Evolutionary conservation across 2,113 vertebrate species (phyloP).

Genomic region (Hippocampus zosterae): DNA sequence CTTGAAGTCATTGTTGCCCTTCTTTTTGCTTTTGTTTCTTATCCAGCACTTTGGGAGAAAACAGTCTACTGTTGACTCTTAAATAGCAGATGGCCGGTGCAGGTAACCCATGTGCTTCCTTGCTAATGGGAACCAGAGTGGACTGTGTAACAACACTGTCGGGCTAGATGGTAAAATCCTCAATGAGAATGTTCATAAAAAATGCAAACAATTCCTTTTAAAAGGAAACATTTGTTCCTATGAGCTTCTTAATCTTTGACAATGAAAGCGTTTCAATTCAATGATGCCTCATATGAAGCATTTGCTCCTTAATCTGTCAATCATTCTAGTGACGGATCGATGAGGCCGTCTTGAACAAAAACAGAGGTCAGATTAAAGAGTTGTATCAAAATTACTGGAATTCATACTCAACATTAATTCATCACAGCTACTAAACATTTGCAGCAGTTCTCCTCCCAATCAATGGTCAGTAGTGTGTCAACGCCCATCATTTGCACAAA

Average conservation of each 20-base stretch:
- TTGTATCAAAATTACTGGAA: too few relatives aligned
- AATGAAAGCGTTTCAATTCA: neutral
- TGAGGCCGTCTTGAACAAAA: too few relatives aligned
- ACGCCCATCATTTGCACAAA: too few relatives aligned
- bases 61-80: neutral
- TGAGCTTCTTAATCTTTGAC: neutral
- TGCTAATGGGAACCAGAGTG: conserved; percentile 2
- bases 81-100: neutral
- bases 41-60: conserved; percentile 28
- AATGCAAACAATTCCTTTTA: neutral
- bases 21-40: conserved; percentile 30
- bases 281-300: neutral
- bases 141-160: neutral
- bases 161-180: neutral
- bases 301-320: neutral
- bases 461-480: too few relatives aligned
- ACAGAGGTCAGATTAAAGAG: too few relatives aligned
- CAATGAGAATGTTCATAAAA: neutral
- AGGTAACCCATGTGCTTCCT: neutral
- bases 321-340: neutral
- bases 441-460: too few relatives aligned
- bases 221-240: neutral
- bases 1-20: conserved; percentile 36
- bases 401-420: too few relatives aligned
- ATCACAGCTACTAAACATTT: too few relatives aligned